Percentiles rank a stretch among this genome's conserved stretches.
Evolutionary conservation across 92 coral and sea anemone species (phyloP).

Genomic region (Scolanthus callimorphus): DNA sequence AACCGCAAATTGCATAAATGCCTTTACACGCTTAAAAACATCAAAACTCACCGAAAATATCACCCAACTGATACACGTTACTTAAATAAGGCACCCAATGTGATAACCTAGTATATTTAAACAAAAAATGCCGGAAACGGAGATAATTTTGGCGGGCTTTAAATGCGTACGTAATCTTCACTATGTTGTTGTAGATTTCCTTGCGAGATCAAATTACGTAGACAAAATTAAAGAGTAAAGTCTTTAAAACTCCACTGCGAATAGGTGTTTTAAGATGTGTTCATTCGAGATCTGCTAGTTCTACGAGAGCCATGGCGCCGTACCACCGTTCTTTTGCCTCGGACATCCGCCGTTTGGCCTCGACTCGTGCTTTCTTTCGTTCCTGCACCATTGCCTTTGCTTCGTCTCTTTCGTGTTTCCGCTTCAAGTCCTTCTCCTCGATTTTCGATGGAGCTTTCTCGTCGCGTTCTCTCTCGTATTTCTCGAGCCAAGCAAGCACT

Average conservation of each 20-base stretch:
- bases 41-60: no score
- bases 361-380: constrained; percentile 82
- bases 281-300: constrained; percentile 76
- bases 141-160: constrained; percentile 21
- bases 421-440: constrained; percentile 63
- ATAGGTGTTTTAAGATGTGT: no score
- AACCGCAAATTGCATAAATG: not conserved
- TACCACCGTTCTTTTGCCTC: constrained; percentile 97
- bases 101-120: no score
- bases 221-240: constrained; percentile 15
- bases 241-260: not conserved
- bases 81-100: no score
- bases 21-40: not conserved
- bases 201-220: constrained; percentile 17
- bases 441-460: constrained; percentile 66
- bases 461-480: constrained; percentile 83
- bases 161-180: no score
- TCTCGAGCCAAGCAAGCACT: constrained; percentile 85
- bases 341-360: constrained; percentile 83
- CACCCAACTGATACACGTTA: no score
- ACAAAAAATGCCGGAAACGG: no score
- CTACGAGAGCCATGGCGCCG: constrained; percentile 97
- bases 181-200: no score
- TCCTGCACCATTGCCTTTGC: constrained; percentile 69
- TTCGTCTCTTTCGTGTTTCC: constrained; percentile 58